A percentile compares a stretch with the other conserved stretches of the same genome.
phyloP scores from a whole-genome alignment of 2,888 invertebrate genomes.

The Campaea margaritaria region DNA sequence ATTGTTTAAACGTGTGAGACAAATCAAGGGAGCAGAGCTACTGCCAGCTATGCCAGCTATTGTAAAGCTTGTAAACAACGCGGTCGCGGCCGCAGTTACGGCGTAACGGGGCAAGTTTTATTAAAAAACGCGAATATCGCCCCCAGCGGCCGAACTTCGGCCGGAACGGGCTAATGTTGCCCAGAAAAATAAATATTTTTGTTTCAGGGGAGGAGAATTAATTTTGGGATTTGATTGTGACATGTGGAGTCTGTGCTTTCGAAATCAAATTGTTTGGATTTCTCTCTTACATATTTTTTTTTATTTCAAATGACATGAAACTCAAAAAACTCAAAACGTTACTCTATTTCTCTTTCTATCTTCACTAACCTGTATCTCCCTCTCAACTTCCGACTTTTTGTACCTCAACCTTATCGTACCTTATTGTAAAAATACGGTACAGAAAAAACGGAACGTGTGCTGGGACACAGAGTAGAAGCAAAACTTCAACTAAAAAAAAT shows the following conservation, averaged over 20 bases:
- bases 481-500: no score
- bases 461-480: no score
- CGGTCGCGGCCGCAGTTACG: slow-evolving; percentile 34
- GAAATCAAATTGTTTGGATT: not conserved
- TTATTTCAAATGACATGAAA: not conserved
- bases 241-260: not conserved
- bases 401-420: no score
- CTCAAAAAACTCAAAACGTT: no score
- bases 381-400: no score
- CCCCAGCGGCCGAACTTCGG: slow-evolving; percentile 35
- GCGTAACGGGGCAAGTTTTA: slow-evolving; percentile 50
- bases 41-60: slow-evolving; percentile 11
- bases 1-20: not conserved
- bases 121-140: slow-evolving; percentile 47
- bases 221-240: slow-evolving; percentile 19
- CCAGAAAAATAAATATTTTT: slow-evolving; percentile 35
- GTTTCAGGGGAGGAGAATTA: slow-evolving; percentile 9
- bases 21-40: not conserved
- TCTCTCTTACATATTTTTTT: not conserved
- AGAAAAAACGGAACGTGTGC: no score
- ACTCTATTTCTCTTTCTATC: no score
- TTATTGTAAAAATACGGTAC: no score
- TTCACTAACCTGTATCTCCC: no score
- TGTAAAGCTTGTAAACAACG: slow-evolving; percentile 42
- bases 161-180: slow-evolving; percentile 27